Evolutionary conservation across 2,797 vertebrate species (phyloP).

Genomic region (Dendrocincla fuliginosa): DNA sequence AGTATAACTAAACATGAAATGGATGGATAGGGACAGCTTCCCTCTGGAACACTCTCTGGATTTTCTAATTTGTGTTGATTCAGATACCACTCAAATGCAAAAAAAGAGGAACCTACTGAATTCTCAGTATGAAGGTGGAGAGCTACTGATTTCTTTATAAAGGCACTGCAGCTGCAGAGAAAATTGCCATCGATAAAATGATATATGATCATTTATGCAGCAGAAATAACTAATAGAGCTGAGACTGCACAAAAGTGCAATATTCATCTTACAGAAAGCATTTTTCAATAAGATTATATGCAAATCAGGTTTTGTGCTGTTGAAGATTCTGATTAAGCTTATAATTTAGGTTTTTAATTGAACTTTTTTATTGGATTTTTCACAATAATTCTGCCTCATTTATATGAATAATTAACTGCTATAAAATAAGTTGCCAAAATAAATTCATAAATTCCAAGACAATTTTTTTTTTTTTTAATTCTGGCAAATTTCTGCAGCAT

Average conservation of each 20-base stretch:
- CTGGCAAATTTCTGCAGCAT: background rate
- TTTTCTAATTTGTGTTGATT: background rate
- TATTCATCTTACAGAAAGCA: constrained; percentile 47
- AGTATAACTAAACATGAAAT: background rate
- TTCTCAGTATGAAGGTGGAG: background rate
- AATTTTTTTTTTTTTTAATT: background rate
- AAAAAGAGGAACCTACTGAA: background rate
- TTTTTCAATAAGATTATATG: constrained; percentile 70
- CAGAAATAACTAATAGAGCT: constrained; percentile 65
- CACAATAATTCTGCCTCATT: constrained; percentile 61
- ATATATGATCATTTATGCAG: constrained; percentile 56
- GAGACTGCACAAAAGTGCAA: constrained; percentile 49
- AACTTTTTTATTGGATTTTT: constrained; percentile 67
- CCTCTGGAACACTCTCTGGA: background rate
- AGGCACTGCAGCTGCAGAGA: constrained; percentile 31
- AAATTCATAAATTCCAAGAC: constrained; percentile 52
- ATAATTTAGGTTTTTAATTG: constrained; percentile 72
- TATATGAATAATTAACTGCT: constrained; percentile 68
- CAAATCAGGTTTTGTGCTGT: constrained; percentile 56
- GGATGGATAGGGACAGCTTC: background rate
- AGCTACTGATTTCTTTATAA: background rate
- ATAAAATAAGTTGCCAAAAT: constrained; percentile 60
- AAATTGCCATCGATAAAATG: constrained; percentile 55
- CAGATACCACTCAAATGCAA: background rate
- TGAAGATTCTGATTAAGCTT: constrained; percentile 65